Conservation (phyloP, 2,888 invertebrate species). For the Xestia sexstrigata region DNA sequence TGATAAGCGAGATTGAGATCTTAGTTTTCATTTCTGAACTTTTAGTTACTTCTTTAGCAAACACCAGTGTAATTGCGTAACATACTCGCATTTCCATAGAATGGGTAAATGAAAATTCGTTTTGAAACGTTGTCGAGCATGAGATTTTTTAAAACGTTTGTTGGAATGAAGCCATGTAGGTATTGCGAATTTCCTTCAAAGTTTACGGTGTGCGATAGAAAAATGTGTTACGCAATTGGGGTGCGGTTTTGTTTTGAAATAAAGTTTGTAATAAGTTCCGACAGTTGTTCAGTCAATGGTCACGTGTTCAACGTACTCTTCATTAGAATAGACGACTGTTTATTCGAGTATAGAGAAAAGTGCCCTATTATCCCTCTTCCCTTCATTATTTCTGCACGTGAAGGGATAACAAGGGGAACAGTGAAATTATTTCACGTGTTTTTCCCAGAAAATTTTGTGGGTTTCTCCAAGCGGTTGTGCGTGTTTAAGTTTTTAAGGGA, state of each 20-base stretch:
- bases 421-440: not conserved
- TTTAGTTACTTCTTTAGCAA: not conserved
- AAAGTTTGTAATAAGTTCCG: not conserved
- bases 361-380: not conserved
- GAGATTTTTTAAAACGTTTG: not conserved
- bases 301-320: not conserved
- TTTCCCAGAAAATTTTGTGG: not conserved
- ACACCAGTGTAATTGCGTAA: not conserved
- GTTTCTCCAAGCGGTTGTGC: conserved; percentile 25
- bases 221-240: not conserved
- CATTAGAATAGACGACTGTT: not conserved
- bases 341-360: not conserved
- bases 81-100: not conserved
- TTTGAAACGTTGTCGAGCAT: not conserved
- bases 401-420: not conserved
- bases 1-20: not conserved
- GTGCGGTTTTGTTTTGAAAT: not conserved
- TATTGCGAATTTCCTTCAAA: not conserved
- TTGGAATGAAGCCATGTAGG: not conserved
- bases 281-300: not conserved
- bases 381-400: not conserved
- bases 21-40: not conserved
- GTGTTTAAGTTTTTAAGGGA: conserved; percentile 10
- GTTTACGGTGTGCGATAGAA: not conserved
- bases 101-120: not conserved